Conservation (phyloP, 2,888 invertebrate species). For the Drosophila fungiperda region DNA sequence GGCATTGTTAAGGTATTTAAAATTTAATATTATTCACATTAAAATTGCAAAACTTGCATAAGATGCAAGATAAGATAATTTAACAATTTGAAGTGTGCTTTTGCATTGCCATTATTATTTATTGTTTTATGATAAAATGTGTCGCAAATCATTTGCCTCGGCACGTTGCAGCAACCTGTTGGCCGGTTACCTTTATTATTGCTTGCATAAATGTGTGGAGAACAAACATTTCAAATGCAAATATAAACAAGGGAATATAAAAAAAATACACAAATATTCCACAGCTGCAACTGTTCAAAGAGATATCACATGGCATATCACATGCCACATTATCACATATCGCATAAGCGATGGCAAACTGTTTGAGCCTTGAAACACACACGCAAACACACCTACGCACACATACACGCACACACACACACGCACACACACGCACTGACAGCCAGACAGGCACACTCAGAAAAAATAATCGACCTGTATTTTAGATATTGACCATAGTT, state of each 20-base stretch:
- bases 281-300: constrained; percentile 29
- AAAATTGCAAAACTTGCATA: background rate
- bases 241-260: constrained; percentile 5
- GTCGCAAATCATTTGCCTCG: background rate
- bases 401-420: background rate
- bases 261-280: background rate
- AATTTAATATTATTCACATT: background rate
- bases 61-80: no score
- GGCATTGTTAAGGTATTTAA: background rate
- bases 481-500: background rate
- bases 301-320: constrained; percentile 20
- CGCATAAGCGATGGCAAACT: constrained; percentile 18
- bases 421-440: background rate
- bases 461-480: background rate
- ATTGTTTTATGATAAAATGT: background rate
- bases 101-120: background rate
- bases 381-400: constrained; percentile 1
- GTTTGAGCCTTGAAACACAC: constrained; percentile 34
- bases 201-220: constrained; percentile 22
- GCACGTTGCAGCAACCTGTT: background rate
- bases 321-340: constrained; percentile 23
- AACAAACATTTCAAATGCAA: constrained; percentile 22
- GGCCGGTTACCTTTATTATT: constrained; percentile 7
- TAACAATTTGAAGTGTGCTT: background rate
- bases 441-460: background rate